A percentile compares a stretch with the other conserved stretches of the same genome.
These are phyloP conservation scores for Poicephalus meyeri DNA, from an alignment of 2,113 vertebrate genomes.

Conservation along the genomic window DNA sequence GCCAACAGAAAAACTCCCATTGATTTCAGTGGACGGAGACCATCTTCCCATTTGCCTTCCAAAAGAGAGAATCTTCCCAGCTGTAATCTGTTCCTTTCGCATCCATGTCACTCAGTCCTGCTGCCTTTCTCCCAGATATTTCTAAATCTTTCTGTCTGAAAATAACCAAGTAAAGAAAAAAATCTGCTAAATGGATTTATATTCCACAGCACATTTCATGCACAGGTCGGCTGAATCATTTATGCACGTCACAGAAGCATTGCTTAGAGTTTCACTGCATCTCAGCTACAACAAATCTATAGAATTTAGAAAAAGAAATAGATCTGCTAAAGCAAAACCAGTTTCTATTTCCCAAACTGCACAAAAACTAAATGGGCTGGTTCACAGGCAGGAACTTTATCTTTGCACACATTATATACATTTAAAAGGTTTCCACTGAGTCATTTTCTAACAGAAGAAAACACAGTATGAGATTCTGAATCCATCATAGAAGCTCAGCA, in stretches of 20 bases:
- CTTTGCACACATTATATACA: background rate
- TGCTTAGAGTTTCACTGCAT: background rate
- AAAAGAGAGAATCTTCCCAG: background rate
- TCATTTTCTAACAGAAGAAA: constrained; percentile 25
- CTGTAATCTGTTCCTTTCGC: background rate
- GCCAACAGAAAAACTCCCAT: background rate
- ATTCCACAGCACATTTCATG: background rate
- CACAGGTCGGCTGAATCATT: background rate
- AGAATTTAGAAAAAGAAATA: background rate
- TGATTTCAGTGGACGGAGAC: background rate
- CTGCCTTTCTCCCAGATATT: background rate
- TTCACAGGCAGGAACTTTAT: background rate
- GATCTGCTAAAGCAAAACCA: background rate
- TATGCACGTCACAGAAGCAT: background rate
- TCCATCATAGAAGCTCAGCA: background rate
- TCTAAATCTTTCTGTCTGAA: background rate
- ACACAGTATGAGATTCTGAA: background rate
- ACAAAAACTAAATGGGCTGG: background rate
- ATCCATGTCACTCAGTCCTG: background rate
- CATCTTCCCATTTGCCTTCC: background rate
- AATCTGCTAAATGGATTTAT: background rate
- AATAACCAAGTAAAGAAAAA: background rate
- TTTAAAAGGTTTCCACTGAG: background rate
- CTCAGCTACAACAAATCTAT: background rate
- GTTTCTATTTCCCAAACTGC: background rate